Conservation (phyloP, 2,113 vertebrate species). For the Dryoscopus gambensis region DNA sequence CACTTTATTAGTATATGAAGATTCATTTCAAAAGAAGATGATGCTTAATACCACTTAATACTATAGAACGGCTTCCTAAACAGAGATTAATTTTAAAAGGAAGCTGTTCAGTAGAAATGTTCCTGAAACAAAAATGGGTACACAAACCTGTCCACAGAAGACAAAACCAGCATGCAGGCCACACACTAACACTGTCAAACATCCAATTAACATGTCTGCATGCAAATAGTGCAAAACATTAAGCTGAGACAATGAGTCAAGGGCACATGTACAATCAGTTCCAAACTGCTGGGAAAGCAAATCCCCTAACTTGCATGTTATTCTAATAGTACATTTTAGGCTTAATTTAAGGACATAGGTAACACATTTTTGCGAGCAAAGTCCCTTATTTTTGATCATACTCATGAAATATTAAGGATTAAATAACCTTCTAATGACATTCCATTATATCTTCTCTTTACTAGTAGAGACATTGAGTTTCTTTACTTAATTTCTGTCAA, state of each 20-base stretch:
- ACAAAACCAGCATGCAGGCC: constrained; percentile 51
- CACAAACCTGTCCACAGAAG: background rate
- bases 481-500: background rate
- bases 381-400: background rate
- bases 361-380: background rate
- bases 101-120: background rate
- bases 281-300: background rate
- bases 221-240: constrained; percentile 30
- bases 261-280: background rate
- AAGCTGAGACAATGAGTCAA: background rate
- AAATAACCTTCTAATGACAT: background rate
- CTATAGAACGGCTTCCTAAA: background rate
- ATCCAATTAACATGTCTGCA: constrained; percentile 15
- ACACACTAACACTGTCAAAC: background rate
- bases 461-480: background rate
- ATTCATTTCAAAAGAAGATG: background rate
- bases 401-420: background rate
- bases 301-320: background rate
- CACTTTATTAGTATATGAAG: background rate
- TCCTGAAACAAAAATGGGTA: background rate
- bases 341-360: background rate
- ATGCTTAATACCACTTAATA: background rate
- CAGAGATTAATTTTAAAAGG: background rate
- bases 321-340: background rate
- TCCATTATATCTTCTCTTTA: background rate